Evolutionary conservation across 1,140 invertebrate species (phyloP), one percentile per base, ranked within the genome.

Genomic region (Apis florea): DNA sequence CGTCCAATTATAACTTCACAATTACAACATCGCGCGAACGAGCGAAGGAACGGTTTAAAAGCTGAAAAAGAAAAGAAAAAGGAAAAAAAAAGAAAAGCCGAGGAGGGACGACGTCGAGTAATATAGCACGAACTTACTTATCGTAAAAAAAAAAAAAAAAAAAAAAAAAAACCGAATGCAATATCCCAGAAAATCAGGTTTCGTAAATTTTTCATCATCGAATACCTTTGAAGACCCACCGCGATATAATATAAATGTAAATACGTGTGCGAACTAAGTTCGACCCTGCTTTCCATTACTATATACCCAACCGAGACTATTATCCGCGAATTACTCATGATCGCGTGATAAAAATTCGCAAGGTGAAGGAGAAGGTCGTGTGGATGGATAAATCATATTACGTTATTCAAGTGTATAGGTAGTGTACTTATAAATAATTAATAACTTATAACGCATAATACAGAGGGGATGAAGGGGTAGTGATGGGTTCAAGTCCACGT

Each of bases 381-480:
- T 54, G 24, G 47, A 53, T 21, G n/a, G 58, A 72, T 79, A 72
- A 79, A 79, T 79, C 77, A 59, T 54, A 72, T 79, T 79, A 61
- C 77, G 26, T 53, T 19, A 59, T 79, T 49, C 69, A 26, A 73
- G 58, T 73, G 6, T 40, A 40, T 40, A 72, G 51, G 17, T 17
- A 69, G 56, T 40, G 26, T 59, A 61, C 79, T 85, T 85, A 85
- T 85, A 85, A 85, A 85, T 85, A 85, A 85, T 84, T 74, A 85
- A 85, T 85, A 85, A 72, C 68, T 75, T 66, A 54, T 63, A 77
- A 81, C 82, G 78, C 79, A 85, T 85, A 85, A 85, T 82, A 82
- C 78, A 76, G n/a, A 19, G 53, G 72, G 13, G 19, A 4, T n/a
- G 2, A 24, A 31, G n/a, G 2, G 8, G 2, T 24, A 10, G 47